A percentile compares a stretch with the other conserved stretches of the same genome.
Conservation (phyloP, 2,113 vertebrate genomes). For the Lichenostomus cassidix region DNA sequence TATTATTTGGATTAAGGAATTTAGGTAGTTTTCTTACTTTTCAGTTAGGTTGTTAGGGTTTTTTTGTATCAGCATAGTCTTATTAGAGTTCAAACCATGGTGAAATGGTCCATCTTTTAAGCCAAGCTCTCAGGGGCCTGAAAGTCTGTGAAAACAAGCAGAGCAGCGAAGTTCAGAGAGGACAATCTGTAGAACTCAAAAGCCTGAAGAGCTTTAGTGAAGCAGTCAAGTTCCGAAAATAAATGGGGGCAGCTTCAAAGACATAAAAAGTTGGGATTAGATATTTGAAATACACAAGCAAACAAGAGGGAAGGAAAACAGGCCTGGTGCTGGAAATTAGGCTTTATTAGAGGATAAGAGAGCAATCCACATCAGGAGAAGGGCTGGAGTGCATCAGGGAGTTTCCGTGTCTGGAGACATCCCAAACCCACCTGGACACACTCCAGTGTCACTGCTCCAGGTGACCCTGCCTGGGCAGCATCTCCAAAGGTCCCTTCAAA, state of each 20-base stretch:
- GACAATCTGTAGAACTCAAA: background rate
- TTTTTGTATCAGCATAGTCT: background rate
- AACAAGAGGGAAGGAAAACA: background rate
- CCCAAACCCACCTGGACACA: background rate
- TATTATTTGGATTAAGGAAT: background rate
- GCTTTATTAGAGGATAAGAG: background rate
- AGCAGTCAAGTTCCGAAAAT: background rate
- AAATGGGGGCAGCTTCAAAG: background rate
- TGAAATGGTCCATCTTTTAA: background rate
- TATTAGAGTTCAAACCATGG: background rate
- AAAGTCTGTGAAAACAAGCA: background rate
- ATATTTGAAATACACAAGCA: background rate
- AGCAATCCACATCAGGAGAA: accelerated
- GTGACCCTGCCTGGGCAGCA: background rate
- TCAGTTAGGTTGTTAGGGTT: background rate
- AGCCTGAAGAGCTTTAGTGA: background rate
- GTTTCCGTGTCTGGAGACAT: background rate
- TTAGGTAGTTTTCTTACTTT: background rate
- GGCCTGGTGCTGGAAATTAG: background rate
- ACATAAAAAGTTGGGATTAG: background rate
- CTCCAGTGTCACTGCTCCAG: background rate
- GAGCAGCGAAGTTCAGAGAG: background rate
- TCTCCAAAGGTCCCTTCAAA: background rate
- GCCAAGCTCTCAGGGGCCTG: background rate
- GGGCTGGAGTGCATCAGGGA: no score